Percentiles rank a stretch among this genome's conserved stretches.
phyloP scores from a whole-genome alignment of 2,797 vertebrate species.

The Rhinoraja longicauda region DNA sequence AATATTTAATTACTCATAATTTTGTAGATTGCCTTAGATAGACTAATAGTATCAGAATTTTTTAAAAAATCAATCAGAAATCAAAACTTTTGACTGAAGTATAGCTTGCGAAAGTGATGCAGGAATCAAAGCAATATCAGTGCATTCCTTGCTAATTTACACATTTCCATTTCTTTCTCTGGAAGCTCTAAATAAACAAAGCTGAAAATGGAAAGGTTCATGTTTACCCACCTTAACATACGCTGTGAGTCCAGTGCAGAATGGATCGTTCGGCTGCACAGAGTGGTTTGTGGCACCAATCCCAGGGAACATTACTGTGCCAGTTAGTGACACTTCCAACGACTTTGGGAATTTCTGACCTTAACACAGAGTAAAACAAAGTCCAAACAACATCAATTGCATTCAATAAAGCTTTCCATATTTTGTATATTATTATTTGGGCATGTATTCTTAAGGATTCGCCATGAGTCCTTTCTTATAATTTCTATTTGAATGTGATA shows the following conservation, averaged over 20 bases:
- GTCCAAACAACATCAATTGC: conserved; percentile 39
- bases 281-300: conserved; percentile 45
- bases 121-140: background rate
- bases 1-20: background rate
- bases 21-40: background rate
- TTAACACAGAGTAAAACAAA: conserved; percentile 50
- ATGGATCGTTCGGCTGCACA: conserved; percentile 64
- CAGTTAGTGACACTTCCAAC: conserved; percentile 78
- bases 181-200: background rate
- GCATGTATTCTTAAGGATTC: background rate
- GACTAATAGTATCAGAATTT: background rate
- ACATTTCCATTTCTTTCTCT: background rate
- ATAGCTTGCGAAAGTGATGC: background rate
- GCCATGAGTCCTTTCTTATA: background rate
- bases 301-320: conserved; percentile 69
- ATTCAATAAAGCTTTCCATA: conserved; percentile 41
- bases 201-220: background rate
- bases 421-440: background rate
- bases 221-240: conserved; percentile 75
- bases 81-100: too few relatives aligned
- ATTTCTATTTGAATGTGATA: background rate
- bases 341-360: conserved; percentile 91
- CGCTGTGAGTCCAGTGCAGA: conserved; percentile 77
- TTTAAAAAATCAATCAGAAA: too few relatives aligned
- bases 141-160: background rate